Percentiles rank a stretch among this genome's conserved stretches.
phyloP scores from a whole-genome alignment of 2,797 vertebrate genomes.

The Lagocephalus sceleratus region DNA sequence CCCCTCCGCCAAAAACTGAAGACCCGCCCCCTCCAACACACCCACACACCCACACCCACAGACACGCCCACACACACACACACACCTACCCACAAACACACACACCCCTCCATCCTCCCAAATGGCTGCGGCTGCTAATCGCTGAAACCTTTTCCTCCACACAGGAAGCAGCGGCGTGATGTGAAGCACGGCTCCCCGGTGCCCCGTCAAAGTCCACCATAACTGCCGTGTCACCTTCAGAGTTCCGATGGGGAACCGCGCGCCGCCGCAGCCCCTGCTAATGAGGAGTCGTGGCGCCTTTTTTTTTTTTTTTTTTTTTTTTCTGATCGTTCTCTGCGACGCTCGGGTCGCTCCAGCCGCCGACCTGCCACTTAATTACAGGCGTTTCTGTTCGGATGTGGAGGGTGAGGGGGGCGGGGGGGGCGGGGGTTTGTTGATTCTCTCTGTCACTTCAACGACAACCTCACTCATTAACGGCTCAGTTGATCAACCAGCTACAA shows the following conservation, averaged over 20 bases:
- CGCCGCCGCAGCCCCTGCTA: constrained; percentile 63
- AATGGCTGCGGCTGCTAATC: constrained; percentile 68
- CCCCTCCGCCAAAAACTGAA: constrained; percentile 20
- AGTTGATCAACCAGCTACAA: constrained; percentile 31
- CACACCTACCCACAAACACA: too few relatives aligned
- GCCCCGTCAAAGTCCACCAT: constrained; percentile 74
- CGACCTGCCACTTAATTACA: constrained; percentile 64
- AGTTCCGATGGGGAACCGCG: constrained; percentile 55
- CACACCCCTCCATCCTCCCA: constrained; percentile 36
- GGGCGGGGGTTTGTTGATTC: background rate
- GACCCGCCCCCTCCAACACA: constrained; percentile 31
- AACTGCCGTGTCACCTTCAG: constrained; percentile 79
- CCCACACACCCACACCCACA: too few relatives aligned
- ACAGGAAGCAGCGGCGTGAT: constrained; percentile 70
- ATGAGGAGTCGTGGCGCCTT: constrained; percentile 69
- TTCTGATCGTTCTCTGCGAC: constrained; percentile 45
- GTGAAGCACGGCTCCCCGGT: constrained; percentile 76
- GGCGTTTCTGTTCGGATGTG: constrained; percentile 26
- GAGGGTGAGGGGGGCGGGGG: too few relatives aligned
- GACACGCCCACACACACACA: too few relatives aligned
- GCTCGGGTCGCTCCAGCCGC: constrained; percentile 47
- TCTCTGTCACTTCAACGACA: too few relatives aligned
- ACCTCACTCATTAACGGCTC: constrained; percentile 17
- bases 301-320: too few relatives aligned
- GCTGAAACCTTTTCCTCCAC: constrained; percentile 68